A percentile compares a stretch with the other conserved stretches of the same genome.
These are phyloP conservation scores for Centrocercus urophasianus DNA, from an alignment of 2,113 vertebrate genomes.

Conservation along the genomic window DNA sequence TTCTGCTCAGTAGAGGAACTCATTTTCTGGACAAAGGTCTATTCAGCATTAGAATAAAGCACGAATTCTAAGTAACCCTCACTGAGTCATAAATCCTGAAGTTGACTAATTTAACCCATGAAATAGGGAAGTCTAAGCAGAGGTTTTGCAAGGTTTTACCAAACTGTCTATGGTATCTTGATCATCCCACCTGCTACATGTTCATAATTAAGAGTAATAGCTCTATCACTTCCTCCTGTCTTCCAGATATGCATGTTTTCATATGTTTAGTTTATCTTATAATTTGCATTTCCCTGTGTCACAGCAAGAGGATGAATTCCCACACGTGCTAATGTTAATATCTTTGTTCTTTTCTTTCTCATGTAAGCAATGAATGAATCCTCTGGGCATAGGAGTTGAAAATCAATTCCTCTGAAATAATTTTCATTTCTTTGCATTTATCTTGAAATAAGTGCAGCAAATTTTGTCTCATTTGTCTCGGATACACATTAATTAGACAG, in stretches of 20 bases:
- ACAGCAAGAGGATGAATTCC: constrained; percentile 6
- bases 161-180: background rate
- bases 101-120: background rate
- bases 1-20: background rate
- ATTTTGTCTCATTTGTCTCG: constrained; percentile 51
- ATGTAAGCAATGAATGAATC: constrained; percentile 30
- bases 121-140: background rate
- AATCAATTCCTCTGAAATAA: constrained; percentile 53
- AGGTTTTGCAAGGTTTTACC: background rate
- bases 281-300: constrained; percentile 21
- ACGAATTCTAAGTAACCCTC: background rate
- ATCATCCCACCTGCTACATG: background rate
- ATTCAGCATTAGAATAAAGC: background rate
- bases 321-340: constrained; percentile 37
- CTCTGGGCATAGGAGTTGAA: constrained; percentile 32
- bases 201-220: background rate
- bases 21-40: background rate
- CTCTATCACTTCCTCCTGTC: background rate
- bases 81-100: background rate
- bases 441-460: constrained; percentile 43
- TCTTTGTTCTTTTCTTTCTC: constrained; percentile 42
- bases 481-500: constrained; percentile 23
- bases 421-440: constrained; percentile 51
- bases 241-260: background rate
- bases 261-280: background rate